Conservation (phyloP, 2,888 invertebrate genomes). For the Rotaria sp. region DNA sequence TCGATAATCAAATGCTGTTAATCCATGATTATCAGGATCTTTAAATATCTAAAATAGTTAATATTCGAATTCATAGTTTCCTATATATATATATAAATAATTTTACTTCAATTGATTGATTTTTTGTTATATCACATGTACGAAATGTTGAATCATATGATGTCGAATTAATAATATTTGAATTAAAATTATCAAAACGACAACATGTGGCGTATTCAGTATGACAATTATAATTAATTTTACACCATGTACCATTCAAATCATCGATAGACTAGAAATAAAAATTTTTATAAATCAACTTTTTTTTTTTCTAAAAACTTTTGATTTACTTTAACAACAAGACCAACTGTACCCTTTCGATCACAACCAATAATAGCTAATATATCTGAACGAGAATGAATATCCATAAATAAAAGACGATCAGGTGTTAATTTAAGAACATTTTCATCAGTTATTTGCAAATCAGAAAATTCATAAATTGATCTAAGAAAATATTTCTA, state of each 20-base stretch:
- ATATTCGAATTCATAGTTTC: not conserved
- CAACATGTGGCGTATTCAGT: not conserved
- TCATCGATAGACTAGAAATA: not conserved
- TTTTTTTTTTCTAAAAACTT: not conserved
- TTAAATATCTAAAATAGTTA: not conserved
- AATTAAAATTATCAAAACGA: not conserved
- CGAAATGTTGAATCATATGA: not conserved
- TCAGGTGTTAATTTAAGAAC: constrained; percentile 13
- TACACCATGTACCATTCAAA: not conserved
- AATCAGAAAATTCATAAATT: not conserved
- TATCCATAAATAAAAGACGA: constrained; percentile 2
- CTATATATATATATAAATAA: not conserved
- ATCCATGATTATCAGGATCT: not conserved
- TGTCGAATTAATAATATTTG: not conserved
- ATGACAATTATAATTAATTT: constrained; percentile 5
- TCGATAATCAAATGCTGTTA: not conserved
- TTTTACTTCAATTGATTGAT: not conserved
- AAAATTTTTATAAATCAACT: not conserved
- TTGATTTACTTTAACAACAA: not conserved
- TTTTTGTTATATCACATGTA: not conserved
- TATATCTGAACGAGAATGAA: constrained; percentile 1
- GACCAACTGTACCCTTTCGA: constrained; percentile 11
- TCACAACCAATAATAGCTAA: not conserved
- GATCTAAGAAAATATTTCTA: not conserved
- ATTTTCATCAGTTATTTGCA: not conserved